Percentiles rank a stretch among this genome's conserved stretches.
phyloP scores from a whole-genome alignment of 2,113 vertebrate genomes.

The Rhinolophus ferrumequinum region DNA sequence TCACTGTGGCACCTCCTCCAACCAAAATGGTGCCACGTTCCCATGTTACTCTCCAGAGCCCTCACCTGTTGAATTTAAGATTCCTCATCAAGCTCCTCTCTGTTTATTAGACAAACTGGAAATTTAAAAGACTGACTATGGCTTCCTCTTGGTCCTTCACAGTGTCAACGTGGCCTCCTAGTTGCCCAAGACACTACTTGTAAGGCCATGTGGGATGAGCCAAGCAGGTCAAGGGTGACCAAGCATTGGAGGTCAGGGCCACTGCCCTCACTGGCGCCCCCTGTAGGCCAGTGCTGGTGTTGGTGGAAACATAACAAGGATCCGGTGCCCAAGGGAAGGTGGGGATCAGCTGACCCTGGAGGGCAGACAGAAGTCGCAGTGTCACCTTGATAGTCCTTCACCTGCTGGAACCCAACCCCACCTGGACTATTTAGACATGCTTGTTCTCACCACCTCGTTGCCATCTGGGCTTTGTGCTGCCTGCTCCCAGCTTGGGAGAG shows the following conservation, averaged over 20 bases:
- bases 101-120: background rate
- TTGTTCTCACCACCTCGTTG: background rate
- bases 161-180: accelerated
- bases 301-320: constrained; percentile 89
- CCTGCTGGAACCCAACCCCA: background rate
- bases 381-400: background rate
- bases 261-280: constrained; percentile 79
- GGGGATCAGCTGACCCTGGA: constrained; percentile 71
- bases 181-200: constrained; percentile 82
- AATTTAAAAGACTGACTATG: background rate
- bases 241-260: constrained; percentile 89
- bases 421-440: background rate
- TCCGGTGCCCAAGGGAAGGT: constrained; percentile 82
- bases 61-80: background rate
- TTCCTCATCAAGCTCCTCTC: background rate
- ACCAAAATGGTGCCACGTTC: background rate
- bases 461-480: background rate
- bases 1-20: background rate
- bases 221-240: constrained; percentile 87
- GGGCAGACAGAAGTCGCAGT: background rate
- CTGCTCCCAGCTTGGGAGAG: background rate
- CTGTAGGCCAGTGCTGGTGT: constrained; percentile 85
- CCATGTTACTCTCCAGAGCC: background rate
- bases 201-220: constrained; percentile 89
- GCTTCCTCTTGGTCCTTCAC: background rate